Conservation (phyloP, 2,113 vertebrate genomes). For the Cyanoderma ruficeps region DNA sequence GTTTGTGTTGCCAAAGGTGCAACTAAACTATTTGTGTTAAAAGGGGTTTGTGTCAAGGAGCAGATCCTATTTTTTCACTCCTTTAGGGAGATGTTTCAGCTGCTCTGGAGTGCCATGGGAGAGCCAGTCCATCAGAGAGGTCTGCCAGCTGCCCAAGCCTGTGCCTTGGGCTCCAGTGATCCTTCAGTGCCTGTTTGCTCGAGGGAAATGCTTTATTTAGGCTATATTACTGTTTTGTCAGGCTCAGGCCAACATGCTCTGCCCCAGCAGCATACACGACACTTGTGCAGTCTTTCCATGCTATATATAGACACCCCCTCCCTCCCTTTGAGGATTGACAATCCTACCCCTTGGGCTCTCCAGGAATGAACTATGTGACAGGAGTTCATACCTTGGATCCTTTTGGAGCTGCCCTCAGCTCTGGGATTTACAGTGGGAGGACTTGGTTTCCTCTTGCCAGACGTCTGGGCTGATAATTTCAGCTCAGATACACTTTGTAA, state of each 20-base stretch:
- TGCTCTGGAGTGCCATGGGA: neutral
- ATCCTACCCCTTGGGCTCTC: neutral
- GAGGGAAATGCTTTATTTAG: neutral
- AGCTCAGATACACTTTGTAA: neutral
- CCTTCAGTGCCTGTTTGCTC: neutral
- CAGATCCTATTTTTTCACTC: accelerated
- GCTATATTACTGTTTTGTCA: neutral
- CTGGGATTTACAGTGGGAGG: neutral
- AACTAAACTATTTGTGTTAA: neutral
- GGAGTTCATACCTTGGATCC: neutral
- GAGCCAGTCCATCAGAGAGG: neutral
- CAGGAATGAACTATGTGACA: neutral
- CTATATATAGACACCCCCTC: neutral
- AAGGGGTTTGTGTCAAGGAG: neutral
- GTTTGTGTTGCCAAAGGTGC: neutral
- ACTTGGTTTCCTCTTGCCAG: neutral
- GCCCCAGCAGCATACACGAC: neutral
- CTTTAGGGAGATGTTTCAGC: neutral
- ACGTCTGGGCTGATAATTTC: neutral
- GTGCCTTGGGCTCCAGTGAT: neutral
- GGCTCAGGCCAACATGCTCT: neutral
- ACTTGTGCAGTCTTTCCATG: neutral
- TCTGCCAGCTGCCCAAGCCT: neutral
- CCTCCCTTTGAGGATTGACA: neutral
- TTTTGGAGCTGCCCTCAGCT: neutral